These are phyloP conservation scores for Lagopus leucura DNA, from an alignment of 2,113 vertebrate genomes.

Conservation along the genomic window DNA sequence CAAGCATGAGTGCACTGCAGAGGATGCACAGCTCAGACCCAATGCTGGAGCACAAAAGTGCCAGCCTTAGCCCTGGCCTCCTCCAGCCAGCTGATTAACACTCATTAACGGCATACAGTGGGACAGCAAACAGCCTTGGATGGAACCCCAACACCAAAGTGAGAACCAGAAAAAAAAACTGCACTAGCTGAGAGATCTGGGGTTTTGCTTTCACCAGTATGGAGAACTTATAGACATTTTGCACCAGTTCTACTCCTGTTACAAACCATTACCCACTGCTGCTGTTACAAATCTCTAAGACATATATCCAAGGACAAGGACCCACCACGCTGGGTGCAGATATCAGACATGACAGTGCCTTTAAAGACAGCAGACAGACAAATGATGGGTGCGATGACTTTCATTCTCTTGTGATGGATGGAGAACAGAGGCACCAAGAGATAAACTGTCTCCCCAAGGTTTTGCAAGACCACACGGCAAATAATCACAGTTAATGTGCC, in stretches of 20 bases:
- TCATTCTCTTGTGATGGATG: conserved; percentile 7
- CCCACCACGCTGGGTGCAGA: neutral
- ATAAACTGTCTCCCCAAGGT: conserved; percentile 10
- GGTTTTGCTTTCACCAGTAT: neutral
- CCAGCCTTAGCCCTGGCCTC: neutral
- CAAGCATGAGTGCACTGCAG: neutral
- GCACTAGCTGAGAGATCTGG: neutral
- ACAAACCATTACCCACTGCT: neutral
- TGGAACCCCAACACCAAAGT: neutral
- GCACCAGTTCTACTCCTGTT: neutral
- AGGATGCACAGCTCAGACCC: neutral
- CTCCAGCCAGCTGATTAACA: neutral
- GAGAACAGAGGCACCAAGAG: neutral
- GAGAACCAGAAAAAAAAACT: neutral
- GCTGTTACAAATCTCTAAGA: neutral
- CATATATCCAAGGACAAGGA: conserved; percentile 19
- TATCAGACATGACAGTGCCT: neutral
- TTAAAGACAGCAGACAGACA: neutral
- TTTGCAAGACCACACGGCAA: neutral
- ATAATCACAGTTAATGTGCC: neutral
- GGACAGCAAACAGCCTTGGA: neutral
- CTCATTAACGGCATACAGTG: neutral
- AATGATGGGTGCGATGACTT: neutral
- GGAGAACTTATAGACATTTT: neutral
- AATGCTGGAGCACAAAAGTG: neutral